Evolutionary conservation across 1,140 invertebrate genomes (phyloP), one percentile per base, ranked within the genome.

Genomic region (Diabrotica undecimpunctata): DNA sequence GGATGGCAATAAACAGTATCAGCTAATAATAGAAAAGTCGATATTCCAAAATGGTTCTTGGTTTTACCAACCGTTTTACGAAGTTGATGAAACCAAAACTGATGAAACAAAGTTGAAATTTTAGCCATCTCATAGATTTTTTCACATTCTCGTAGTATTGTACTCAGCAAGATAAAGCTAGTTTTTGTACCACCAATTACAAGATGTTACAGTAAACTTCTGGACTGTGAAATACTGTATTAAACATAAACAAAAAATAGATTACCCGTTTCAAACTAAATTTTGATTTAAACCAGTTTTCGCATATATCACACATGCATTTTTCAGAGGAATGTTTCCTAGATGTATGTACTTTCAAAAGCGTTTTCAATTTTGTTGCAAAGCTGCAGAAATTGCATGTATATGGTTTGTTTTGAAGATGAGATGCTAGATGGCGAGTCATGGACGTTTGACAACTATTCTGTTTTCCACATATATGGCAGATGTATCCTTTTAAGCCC

Each of bases 391-490:
- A 14, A 60, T 68, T 62, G 54, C 67, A 68, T 54, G 59, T 65
- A 37, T 62, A 62, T 5, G 67, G 67, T n/a, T 64, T 41, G 46
- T 62, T 59, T 8, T 35, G 7, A 35, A 62, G 61, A 39, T 68
- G 67, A 54, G 59, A 62, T 7, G 60, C 67, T 54, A 68, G 61
- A 38, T 68, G 67, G 37, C 67, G 63, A 13, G 60, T 65, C 60
- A 68, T 65, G 0, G 67, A 68, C 10, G 63, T 59, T 38, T 68
- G 64, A 51, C 67, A 68, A 56, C 67, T 68, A 36, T 58, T 68
- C 51, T 68, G 67, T 52, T 68, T 68, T 12, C 67, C 67, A 38
- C 67, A 68, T 10, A 68, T 54, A 62, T 68, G 64, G 50, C 67
- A 68, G 6, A 68, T 54, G 13, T 60, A 62, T 7, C 67, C 67